phyloP scores from a whole-genome alignment of 2,797 vertebrate genomes.

The Girardinus metallicus region DNA sequence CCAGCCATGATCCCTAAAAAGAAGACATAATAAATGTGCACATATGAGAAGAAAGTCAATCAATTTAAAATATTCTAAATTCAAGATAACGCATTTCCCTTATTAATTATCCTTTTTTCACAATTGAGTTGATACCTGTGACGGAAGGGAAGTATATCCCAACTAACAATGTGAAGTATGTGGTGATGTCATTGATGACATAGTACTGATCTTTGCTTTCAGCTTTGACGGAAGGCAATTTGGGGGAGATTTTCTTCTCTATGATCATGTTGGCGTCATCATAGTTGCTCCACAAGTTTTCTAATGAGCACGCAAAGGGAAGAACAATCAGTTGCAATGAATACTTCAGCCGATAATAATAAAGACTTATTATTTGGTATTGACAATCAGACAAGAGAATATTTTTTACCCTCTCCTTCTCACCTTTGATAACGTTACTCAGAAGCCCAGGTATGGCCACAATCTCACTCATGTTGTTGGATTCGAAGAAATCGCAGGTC shows the following conservation, averaged over 20 bases:
- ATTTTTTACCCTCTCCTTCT: slow-evolving; percentile 31
- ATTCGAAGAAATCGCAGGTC: slow-evolving; percentile 86
- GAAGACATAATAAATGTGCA: slow-evolving; percentile 4
- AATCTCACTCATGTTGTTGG: slow-evolving; percentile 89
- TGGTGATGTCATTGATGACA: slow-evolving; percentile 88
- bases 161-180: slow-evolving; percentile 92
- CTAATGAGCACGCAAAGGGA: slow-evolving; percentile 62
- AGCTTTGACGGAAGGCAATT: slow-evolving; percentile 52
- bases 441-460: slow-evolving; percentile 88
- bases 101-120: background rate
- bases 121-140: slow-evolving; percentile 81
- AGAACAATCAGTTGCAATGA: background rate
- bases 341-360: background rate
- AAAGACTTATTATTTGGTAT: background rate
- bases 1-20: slow-evolving; percentile 95
- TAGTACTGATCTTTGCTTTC: slow-evolving; percentile 66
- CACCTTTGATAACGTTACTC: slow-evolving; percentile 87
- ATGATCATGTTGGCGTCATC: slow-evolving; percentile 76
- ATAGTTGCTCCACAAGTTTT: slow-evolving; percentile 93
- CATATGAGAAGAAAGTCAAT: background rate
- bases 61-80: background rate
- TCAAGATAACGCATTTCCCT: background rate
- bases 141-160: slow-evolving; percentile 98
- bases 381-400: background rate
- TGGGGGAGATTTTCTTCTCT: slow-evolving; percentile 80